phyloP scores from a whole-genome alignment of 2,888 invertebrate genomes.

The Mycalesis mineus region DNA sequence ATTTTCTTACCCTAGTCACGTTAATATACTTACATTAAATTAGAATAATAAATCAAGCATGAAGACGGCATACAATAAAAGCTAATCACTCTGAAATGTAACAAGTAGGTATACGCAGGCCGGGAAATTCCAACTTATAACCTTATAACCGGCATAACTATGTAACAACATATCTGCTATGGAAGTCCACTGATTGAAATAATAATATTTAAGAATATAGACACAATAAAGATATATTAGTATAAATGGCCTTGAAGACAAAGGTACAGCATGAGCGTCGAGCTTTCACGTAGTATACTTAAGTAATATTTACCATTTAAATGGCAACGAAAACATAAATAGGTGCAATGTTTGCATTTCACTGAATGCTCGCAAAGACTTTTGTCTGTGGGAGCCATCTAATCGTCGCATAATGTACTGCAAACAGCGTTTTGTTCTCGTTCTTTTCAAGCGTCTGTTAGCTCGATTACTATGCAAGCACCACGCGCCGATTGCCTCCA shows the following conservation, averaged over 20 bases:
- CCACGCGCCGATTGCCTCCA: conserved; percentile 20
- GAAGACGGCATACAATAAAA: too few species aligned
- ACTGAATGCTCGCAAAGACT: conserved; percentile 18
- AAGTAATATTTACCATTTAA: conserved; percentile 1
- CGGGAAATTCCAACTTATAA: too few species aligned
- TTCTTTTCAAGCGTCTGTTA: conserved; percentile 16
- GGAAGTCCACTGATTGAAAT: too few species aligned
- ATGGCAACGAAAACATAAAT: conserved; percentile 8
- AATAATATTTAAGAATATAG: too few species aligned
- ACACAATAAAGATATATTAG: too few species aligned
- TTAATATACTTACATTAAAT: too few species aligned
- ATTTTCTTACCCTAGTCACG: too few species aligned
- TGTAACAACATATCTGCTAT: too few species aligned
- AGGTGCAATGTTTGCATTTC: conserved; percentile 23
- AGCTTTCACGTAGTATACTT: conserved; percentile 1
- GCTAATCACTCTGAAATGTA: too few species aligned
- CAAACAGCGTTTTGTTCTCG: conserved; percentile 25
- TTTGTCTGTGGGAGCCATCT: conserved; percentile 14
- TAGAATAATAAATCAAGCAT: too few species aligned
- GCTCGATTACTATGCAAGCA: conserved; percentile 18
- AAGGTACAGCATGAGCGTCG: not conserved
- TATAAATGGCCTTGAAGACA: not conserved
- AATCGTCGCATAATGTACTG: conserved; percentile 20
- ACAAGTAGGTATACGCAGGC: too few species aligned
- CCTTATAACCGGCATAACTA: too few species aligned